These are phyloP conservation scores for Acropora tenuis DNA, from an alignment of 64 coral and sea anemone species.

Conservation along the genomic window DNA sequence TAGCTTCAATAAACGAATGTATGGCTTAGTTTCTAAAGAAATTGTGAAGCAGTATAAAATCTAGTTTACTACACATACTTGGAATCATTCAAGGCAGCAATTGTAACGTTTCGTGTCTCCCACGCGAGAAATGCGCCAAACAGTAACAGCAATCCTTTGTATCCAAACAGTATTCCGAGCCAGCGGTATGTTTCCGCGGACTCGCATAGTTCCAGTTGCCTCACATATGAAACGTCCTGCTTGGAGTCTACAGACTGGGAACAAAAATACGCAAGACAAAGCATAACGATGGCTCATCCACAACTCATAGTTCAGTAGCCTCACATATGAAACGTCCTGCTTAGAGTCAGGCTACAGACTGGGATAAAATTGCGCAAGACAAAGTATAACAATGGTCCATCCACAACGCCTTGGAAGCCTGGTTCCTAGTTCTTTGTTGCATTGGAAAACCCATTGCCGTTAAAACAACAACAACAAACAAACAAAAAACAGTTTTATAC, in stretches of 20 bases:
- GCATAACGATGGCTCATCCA: no score
- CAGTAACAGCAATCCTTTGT: slow-evolving; percentile 79
- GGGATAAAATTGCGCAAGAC: no score
- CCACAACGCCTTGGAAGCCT: no score
- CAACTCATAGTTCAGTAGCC: slow-evolving; percentile 68
- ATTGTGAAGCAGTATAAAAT: background rate
- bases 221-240: slow-evolving; percentile 58
- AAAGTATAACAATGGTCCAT: no score
- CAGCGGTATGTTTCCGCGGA: slow-evolving; percentile 68
- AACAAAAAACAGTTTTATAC: no score
- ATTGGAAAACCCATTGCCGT: no score
- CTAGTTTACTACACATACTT: slow-evolving; percentile 55
- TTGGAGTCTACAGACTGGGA: slow-evolving; percentile 35
- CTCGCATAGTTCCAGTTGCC: slow-evolving; percentile 78
- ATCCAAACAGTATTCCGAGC: slow-evolving; percentile 83
- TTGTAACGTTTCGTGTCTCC: slow-evolving; percentile 90
- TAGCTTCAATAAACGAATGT: no score
- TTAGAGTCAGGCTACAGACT: slow-evolving; percentile 31
- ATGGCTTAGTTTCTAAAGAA: no score
- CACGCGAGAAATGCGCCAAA: slow-evolving; percentile 93
- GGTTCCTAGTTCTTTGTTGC: no score
- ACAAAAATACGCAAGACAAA: background rate
- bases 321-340: slow-evolving; percentile 58
- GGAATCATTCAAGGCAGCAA: slow-evolving; percentile 87
- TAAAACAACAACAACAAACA: no score